Percentiles rank a stretch among this genome's conserved stretches.
These are phyloP conservation scores for Anodontia alba DNA, from an alignment of 2,888 invertebrate species.

Conservation along the genomic window DNA sequence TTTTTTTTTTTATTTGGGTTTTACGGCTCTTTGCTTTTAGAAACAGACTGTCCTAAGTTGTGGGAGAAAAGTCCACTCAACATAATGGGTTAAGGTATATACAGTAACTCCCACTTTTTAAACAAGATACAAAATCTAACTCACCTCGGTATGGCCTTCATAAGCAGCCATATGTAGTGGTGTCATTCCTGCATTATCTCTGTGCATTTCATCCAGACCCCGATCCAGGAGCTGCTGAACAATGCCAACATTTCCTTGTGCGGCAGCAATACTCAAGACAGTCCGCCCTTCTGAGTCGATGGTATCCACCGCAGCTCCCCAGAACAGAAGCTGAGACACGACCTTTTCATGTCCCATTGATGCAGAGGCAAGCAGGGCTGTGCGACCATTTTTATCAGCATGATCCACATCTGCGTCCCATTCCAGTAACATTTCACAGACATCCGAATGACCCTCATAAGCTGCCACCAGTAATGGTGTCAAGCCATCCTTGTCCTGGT, in stretches of 20 bases:
- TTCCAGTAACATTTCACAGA: conserved; percentile 92
- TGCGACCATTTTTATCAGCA: conserved; percentile 87
- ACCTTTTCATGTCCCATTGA: conserved; percentile 96
- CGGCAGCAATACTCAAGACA: conserved; percentile 87
- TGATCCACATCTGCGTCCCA: conserved; percentile 97
- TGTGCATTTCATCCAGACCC: conserved; percentile 89
- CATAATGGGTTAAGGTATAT: too few relatives aligned
- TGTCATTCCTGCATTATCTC: conserved; percentile 98
- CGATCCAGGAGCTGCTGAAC: conserved; percentile 91
- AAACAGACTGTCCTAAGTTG: too few relatives aligned
- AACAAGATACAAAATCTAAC: too few relatives aligned
- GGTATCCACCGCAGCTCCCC: conserved; percentile 97
- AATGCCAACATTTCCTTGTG: conserved; percentile 89
- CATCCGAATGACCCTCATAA: conserved; percentile 87
- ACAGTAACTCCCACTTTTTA: too few relatives aligned
- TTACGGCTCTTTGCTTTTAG: too few relatives aligned
- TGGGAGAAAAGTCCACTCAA: too few relatives aligned
- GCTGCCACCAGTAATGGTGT: conserved; percentile 84
- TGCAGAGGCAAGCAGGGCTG: conserved; percentile 88
- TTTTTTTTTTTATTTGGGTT: too few relatives aligned
- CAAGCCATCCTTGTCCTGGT: conserved; percentile 84
- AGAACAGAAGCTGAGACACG: conserved; percentile 94
- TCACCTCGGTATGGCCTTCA: conserved; percentile 94
- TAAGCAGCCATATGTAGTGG: conserved; percentile 98
- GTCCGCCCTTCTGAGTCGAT: conserved; percentile 98